Conservation (phyloP, 2,797 vertebrate genomes). For the Bradypus variegatus region DNA sequence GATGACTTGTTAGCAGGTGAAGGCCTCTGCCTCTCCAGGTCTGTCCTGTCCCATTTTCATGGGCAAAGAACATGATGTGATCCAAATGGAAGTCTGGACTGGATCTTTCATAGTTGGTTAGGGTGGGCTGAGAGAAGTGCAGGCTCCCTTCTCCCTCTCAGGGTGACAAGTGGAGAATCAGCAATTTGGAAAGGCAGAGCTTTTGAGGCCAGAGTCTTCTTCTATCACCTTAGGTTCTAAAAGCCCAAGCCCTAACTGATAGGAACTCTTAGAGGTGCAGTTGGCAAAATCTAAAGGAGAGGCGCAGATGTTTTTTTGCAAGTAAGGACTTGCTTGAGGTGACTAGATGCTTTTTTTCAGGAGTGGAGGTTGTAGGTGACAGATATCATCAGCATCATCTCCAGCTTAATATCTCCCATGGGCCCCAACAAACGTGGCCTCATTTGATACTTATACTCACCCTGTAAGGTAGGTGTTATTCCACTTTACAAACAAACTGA, state of each 20-base stretch:
- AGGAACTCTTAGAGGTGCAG: too few relatives aligned
- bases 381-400: too few relatives aligned
- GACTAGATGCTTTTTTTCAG: not conserved
- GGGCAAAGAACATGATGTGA: constrained; percentile 59
- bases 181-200: not conserved
- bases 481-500: not conserved
- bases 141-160: constrained; percentile 9
- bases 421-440: not conserved
- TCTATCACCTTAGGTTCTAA: not conserved
- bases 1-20: constrained; percentile 55
- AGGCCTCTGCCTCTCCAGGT: constrained; percentile 61
- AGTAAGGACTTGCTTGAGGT: not conserved
- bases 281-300: not conserved
- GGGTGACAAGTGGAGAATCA: not conserved
- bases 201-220: not conserved
- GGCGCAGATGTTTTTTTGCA: not conserved
- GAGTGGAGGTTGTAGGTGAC: not conserved
- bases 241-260: not conserved
- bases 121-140: constrained; percentile 42
- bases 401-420: too few relatives aligned
- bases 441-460: not conserved
- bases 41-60: constrained; percentile 32
- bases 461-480: not conserved
- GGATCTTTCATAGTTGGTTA: constrained; percentile 75
- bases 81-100: constrained; percentile 70